Conservation (phyloP, 2,888 invertebrate genomes). For the Morpho helenor region DNA sequence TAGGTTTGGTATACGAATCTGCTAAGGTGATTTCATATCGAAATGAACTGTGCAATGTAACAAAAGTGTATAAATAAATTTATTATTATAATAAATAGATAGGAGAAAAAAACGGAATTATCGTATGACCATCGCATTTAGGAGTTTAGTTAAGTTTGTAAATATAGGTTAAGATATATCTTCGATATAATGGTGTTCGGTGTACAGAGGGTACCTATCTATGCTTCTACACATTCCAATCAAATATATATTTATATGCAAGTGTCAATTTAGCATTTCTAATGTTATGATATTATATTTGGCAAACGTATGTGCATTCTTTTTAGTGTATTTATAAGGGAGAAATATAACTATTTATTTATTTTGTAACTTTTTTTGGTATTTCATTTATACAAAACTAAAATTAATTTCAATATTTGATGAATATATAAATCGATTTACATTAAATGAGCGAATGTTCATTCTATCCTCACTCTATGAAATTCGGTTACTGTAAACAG, state of each 20-base stretch:
- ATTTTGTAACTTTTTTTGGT: constrained; percentile 6
- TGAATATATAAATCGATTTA: neutral
- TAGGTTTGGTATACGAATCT: constrained; percentile 48
- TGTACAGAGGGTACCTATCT: constrained; percentile 75
- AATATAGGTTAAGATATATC: constrained; percentile 65
- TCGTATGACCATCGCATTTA: constrained; percentile 69
- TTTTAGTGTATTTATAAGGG: constrained; percentile 1
- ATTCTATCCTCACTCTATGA: too few relatives aligned
- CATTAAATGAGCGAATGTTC: too few relatives aligned
- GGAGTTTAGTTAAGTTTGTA: constrained; percentile 66
- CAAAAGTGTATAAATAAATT: constrained; percentile 64
- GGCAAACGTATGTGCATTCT: constrained; percentile 41
- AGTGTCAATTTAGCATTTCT: constrained; percentile 69
- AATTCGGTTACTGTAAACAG: too few relatives aligned
- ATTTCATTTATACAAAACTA: constrained; percentile 7
- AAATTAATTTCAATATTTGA: neutral
- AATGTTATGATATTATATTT: constrained; percentile 32
- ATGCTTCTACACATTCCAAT: constrained; percentile 69
- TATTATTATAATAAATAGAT: constrained; percentile 56
- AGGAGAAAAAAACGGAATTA: constrained; percentile 66
- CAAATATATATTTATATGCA: constrained; percentile 73
- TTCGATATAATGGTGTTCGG: constrained; percentile 72
- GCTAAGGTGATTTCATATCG: constrained; percentile 54
- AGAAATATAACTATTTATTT: constrained; percentile 11
- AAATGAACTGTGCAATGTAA: constrained; percentile 74